Base-by-base conservation (phyloP, 2,888 invertebrate genomes). In the Notodonta ziczac region DNA sequence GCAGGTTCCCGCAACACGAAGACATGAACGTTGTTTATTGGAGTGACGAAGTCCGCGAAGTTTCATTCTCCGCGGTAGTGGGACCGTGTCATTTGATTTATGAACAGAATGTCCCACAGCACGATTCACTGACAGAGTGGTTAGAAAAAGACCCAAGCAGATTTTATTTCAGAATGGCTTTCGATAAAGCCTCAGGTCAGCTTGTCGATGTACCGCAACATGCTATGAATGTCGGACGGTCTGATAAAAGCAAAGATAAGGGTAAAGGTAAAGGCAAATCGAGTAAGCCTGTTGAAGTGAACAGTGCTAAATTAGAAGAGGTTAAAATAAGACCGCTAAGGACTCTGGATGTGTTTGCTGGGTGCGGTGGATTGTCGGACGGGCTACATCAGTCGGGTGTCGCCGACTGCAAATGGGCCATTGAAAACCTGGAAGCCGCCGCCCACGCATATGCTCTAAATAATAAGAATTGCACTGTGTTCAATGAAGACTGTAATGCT, bases 301-400 rank as follows among this genome's bases (percentile, higher is more conserved):
- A 69, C 66, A 82, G 61, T 32, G 65, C 70, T 81, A 86, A 66
- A 60, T 61, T 65, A 78, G 89, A 90, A 4, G 82, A 82, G 10
- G 65, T 75, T 12, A 81, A 93, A 40, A 72, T 94, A 0, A 83
- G 87, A 60, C 95, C 95, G 42, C 81, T 98, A 61, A 90, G 94
- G 68, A 95, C 96, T 50, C 88, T 98, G 75, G 98, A 98, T 81
- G 96, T 98, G 39, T 98, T 98, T 85, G 97, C 97, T 66, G 98
- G 98, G 0, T 97, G 97, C 85, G 98, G 98, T 52, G 98, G 97
- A 24, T 84, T 98, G 52, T 97, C 97, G 0, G 96, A 96, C 75
- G 97, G 97, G 0, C 84, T 97, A 48, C 96, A 96, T 74, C 95
- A 95, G 69, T 94, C 97, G 6, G 97, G 96, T 0, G 86, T 96